These are phyloP conservation scores for Hemistola chrysoprasaria DNA, from an alignment of 2,888 invertebrate genomes.

Conservation along the genomic window DNA sequence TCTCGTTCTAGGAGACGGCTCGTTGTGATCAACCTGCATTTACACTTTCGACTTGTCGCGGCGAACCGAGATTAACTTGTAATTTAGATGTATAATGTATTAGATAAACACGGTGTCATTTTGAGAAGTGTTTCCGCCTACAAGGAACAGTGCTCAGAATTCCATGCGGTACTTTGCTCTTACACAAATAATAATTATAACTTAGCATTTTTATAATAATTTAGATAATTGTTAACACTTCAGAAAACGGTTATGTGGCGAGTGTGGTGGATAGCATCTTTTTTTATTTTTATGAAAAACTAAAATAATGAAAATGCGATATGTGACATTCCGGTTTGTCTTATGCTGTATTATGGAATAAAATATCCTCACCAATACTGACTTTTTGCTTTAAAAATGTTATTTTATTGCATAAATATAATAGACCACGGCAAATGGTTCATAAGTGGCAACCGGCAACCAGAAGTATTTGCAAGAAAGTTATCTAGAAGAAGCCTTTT, in stretches of 20 bases:
- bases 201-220: conserved; percentile 82
- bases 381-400: conserved; percentile 52
- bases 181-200: conserved; percentile 80
- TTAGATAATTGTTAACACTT: conserved; percentile 76
- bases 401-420: conserved; percentile 3
- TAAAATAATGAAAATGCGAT: conserved; percentile 70
- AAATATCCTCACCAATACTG: conserved; percentile 79
- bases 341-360: conserved; percentile 82
- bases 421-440: too few relatives aligned
- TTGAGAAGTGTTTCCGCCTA: conserved; percentile 64
- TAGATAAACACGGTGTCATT: conserved; percentile 71
- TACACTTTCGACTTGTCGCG: conserved; percentile 69
- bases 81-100: conserved; percentile 78
- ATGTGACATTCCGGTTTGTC: conserved; percentile 83
- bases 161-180: conserved; percentile 72
- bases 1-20: conserved; percentile 54
- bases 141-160: conserved; percentile 67
- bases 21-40: conserved; percentile 73
- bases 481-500: too few relatives aligned
- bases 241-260: conserved; percentile 65
- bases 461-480: too few relatives aligned
- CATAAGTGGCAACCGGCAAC: too few relatives aligned
- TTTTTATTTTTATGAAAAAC: conserved; percentile 75
- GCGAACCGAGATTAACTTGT: conserved; percentile 75
- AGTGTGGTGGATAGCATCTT: conserved; percentile 69